Conservation (phyloP, 2,113 vertebrate species). For the Uropsilus gracilis region DNA sequence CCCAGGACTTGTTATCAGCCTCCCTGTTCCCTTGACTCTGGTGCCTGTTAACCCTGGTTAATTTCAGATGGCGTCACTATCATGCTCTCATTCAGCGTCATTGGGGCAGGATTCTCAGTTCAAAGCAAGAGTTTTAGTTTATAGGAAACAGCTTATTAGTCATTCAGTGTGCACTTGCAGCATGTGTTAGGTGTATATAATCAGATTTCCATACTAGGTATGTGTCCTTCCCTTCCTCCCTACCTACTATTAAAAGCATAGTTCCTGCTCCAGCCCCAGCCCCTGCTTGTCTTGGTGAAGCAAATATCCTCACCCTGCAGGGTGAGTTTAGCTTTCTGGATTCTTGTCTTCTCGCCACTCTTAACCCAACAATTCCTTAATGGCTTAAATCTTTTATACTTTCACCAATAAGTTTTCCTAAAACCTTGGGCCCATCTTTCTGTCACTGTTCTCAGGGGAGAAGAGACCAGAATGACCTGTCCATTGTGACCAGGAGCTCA, state of each 20-base stretch:
- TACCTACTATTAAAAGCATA: no score
- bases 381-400: background rate
- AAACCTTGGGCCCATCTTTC: background rate
- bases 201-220: no score
- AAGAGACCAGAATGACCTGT: background rate
- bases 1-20: no score
- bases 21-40: no score
- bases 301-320: background rate
- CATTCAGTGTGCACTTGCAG: no score
- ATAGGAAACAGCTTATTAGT: no score
- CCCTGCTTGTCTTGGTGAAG: background rate
- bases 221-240: background rate
- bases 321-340: background rate
- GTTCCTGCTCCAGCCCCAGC: background rate
- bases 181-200: no score
- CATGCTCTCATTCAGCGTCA: no score
- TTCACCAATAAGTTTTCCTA: background rate
- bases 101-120: no score
- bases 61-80: no score
- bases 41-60: no score
- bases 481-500: background rate
- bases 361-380: background rate
- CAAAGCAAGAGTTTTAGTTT: no score
- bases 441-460: background rate
- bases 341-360: background rate